Evolutionary conservation across 37 sponge, comb jelly and placozoan genomes (phyloP).

Genomic region (Corticium candelabrum): DNA sequence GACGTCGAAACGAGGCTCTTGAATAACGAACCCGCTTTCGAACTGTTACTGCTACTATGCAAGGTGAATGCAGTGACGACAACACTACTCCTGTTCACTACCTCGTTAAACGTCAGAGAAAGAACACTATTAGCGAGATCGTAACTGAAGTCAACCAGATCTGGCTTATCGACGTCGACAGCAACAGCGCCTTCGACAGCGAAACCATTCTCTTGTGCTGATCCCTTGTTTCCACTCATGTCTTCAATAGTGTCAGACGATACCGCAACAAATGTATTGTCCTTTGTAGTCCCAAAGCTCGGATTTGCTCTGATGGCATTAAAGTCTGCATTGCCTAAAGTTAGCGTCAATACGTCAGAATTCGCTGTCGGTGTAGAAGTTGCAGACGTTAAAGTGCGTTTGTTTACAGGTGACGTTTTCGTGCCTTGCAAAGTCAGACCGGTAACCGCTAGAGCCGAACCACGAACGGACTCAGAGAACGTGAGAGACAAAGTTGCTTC

Average conservation of each 20-base stretch:
- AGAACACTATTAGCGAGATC: slow-evolving; percentile 42
- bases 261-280: slow-evolving; percentile 63
- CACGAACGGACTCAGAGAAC: slow-evolving; percentile 71
- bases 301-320: slow-evolving; percentile 48
- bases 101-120: slow-evolving; percentile 10
- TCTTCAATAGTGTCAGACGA: slow-evolving; percentile 79
- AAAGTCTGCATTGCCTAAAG: slow-evolving; percentile 18
- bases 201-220: neutral
- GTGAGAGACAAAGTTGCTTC: slow-evolving; percentile 34
- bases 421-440: slow-evolving; percentile 49
- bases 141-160: slow-evolving; percentile 36
- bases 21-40: slow-evolving; percentile 26
- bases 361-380: neutral
- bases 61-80: slow-evolving; percentile 36
- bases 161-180: slow-evolving; percentile 18
- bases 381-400: slow-evolving; percentile 5
- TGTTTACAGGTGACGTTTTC: neutral
- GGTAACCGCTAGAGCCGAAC: slow-evolving; percentile 42
- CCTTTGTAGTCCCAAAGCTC: slow-evolving; percentile 24
- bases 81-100: slow-evolving; percentile 19
- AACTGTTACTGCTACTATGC: slow-evolving; percentile 44
- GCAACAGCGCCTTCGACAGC: neutral
- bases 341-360: neutral
- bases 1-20: slow-evolving; percentile 20
- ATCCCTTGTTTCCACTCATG: slow-evolving; percentile 50